These are phyloP conservation scores for Athalia cordata DNA, from an alignment of 2,888 invertebrate genomes.

Conservation along the genomic window DNA sequence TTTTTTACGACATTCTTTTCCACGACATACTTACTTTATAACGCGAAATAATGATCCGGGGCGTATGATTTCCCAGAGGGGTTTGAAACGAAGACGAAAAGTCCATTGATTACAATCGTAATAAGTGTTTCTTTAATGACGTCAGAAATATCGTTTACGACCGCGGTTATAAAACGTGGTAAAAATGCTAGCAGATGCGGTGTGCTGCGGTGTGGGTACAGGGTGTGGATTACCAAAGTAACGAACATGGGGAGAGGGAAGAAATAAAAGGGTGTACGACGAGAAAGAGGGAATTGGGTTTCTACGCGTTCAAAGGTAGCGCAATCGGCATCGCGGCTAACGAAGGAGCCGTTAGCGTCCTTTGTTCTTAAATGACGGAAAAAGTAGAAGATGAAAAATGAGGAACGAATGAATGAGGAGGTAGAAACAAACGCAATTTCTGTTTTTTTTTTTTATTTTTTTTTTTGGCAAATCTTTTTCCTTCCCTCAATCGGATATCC, in stretches of 20 bases:
- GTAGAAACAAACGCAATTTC: constrained; percentile 12
- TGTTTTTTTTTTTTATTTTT: neutral
- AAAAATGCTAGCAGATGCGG: constrained; percentile 16
- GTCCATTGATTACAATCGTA: constrained; percentile 34
- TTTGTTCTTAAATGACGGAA: constrained; percentile 38
- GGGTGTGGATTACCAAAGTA: constrained; percentile 37
- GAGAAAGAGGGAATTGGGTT: constrained; percentile 31
- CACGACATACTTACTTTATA: neutral
- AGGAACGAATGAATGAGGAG: neutral
- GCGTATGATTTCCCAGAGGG: constrained; percentile 32
- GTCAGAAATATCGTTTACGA: constrained; percentile 1
- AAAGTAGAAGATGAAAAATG: constrained; percentile 21
- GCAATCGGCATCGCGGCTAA: constrained; percentile 30
- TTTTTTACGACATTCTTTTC: neutral
- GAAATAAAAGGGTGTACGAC: constrained; percentile 38
- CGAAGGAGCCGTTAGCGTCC: constrained; percentile 26
- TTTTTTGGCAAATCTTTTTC: too few species aligned
- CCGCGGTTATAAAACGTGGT: neutral
- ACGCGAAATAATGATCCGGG: constrained; percentile 1
- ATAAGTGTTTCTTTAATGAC: constrained; percentile 32
- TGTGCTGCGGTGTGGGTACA: neutral
- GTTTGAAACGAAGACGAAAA: neutral
- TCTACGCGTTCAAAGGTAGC: constrained; percentile 22
- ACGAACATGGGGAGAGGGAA: constrained; percentile 29
- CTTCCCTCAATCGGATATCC: constrained; percentile 4